Base-by-base conservation (phyloP, 2,113 vertebrate species). In the Petaurus breviceps region DNA sequence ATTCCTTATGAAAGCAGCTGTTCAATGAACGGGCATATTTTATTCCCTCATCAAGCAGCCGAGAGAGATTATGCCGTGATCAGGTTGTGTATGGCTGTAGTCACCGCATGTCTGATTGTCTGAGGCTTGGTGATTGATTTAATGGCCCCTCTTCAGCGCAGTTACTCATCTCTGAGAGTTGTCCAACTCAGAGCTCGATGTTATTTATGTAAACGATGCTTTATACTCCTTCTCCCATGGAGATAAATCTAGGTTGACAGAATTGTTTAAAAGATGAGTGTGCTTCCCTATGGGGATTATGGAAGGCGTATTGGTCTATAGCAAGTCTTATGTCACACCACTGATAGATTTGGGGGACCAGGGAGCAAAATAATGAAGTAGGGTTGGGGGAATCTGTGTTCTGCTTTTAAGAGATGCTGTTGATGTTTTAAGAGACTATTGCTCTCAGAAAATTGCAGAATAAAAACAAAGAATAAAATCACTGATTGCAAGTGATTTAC, bases 1-100 rank as follows among this genome's bases (percentile, higher is more conserved):
- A 96, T 24, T 97, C 96, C 92, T 98, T 98, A 98, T 97, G 97
- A 97, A 98, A 99, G 98, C 98, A 99, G 98, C 98, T 98, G 98
- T 98, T 99, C 94, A 52, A 7, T 98, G 96, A 95, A 3, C 53
- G 93, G 16, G 90, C 95, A 94, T 97, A 92, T 98, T 98, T 97
- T 97, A 96, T 98, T 94, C 94, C 89, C 93, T 94, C 97, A 94
- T 51, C 84, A 93, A 92, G 95, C 97, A 93, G 96, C 55, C 77
- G 96, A 96, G 95, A 90, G 96, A 91, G 94, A 97, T 97, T 98
- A 96, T 31, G 91, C 90, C 89, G 0, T 0, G 93, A 47, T 93
- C 94, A 43, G 94, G 91, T 95, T 96, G 95, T 97, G 95, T 96
- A 94, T 94, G 77, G 93, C 94, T 94, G 12, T 97, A 91, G 96